Evolutionary conservation across 2,113 vertebrate species (phyloP).

Genomic region (Alethe castanea): DNA sequence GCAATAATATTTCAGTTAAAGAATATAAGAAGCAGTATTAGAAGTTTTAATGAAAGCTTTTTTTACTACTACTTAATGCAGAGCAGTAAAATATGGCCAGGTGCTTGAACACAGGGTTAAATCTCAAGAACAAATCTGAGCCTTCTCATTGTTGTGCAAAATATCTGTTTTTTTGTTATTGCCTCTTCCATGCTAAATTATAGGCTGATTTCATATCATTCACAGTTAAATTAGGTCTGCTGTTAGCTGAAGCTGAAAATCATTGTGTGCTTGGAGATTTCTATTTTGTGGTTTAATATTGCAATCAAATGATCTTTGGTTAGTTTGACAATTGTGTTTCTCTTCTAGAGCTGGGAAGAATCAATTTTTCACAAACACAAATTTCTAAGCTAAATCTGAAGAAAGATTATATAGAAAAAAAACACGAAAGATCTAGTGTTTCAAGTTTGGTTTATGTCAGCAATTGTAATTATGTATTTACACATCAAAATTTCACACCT

Average conservation of each 20-base stretch:
- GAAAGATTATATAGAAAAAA: neutral
- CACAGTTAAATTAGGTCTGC: neutral
- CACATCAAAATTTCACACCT: neutral
- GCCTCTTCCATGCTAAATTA: neutral
- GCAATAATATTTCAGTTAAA: neutral
- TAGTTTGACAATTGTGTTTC: neutral
- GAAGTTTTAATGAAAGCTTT: neutral
- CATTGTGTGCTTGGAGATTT: neutral
- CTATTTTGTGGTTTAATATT: neutral
- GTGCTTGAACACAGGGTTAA: neutral
- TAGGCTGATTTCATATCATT: neutral
- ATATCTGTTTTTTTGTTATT: neutral
- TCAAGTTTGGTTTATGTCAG: neutral
- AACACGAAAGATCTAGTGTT: neutral
- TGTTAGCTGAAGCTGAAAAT: neutral
- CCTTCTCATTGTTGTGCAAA: neutral
- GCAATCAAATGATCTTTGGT: neutral
- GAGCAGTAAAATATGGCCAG: neutral
- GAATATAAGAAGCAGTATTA: neutral
- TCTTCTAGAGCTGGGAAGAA: neutral
- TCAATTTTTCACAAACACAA: neutral
- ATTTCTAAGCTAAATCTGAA: neutral
- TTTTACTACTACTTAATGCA: neutral
- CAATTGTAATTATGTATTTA: neutral
- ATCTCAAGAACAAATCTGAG: neutral